Base-by-base conservation (phyloP, 2,888 invertebrate genomes). In the Lasioglossum zephyrum region DNA sequence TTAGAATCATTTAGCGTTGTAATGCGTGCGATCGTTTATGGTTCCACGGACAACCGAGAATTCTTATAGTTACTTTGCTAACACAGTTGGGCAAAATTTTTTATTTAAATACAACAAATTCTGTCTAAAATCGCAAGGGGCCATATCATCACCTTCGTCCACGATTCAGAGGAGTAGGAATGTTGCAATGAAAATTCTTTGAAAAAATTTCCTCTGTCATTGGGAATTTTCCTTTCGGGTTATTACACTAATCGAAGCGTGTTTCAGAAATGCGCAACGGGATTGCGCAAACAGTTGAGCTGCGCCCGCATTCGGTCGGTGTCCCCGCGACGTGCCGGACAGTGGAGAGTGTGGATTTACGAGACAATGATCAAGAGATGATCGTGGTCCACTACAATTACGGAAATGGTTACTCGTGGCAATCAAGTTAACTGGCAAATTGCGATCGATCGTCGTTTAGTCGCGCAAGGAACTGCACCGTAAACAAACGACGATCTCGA, bases 321-420 rank as follows among this genome's bases (percentile, higher is more conserved):
- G 69, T 63, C 44, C 53, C 44, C 81, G 73, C 89, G 80, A 90
- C 90, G 90, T 90, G 90, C 79, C 88, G 70, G 81, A 73, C 74
- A 82, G 77, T 57, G 77, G 81, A 53, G 74, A 84, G 83, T 82
- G 85, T 87, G 90, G 90, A 90, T 90, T 90, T 90, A 87, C 88
- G 85, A 89, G 89, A 89, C 90, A 83, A 90, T 89, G 90, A 90
- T 91, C 90, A 84, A 84, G 86, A 81, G 86, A 88, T 88, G 88
- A 87, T 83, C 87, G 79, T 73, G 82, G 87, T 84, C 87, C 87
- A 79, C 86, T 86, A 83, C 88, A 86, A 88, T 88, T 88, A 88
- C 86, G 82, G 85, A 85, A 85, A 88, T 87, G 87, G 81, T 88
- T 84, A 80, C 86, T 86, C 87, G 87, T 81, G 82, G 86, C 86